A percentile compares a stretch with the other conserved stretches of the same genome.
These are phyloP conservation scores for Siniperca chuatsi DNA, from an alignment of 2,113 vertebrate genomes.

Conservation along the genomic window DNA sequence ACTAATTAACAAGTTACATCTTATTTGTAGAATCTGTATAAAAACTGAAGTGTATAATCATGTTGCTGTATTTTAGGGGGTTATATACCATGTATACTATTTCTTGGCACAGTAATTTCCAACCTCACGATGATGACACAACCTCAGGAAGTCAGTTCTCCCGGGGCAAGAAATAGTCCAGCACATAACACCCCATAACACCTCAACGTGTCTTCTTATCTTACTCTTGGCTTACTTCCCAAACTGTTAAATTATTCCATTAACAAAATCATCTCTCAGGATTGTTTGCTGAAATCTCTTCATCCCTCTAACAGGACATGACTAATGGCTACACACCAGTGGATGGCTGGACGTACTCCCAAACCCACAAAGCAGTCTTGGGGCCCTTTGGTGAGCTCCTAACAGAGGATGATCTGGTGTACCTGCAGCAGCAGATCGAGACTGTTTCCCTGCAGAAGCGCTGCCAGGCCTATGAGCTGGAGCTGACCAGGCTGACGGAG, in stretches of 20 bases:
- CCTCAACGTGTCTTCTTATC: background rate
- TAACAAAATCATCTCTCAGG: background rate
- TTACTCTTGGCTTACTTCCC: background rate
- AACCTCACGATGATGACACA: background rate
- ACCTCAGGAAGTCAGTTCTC: background rate
- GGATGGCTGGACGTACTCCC: slow-evolving; percentile 89
- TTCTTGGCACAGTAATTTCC: background rate
- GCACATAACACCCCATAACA: background rate
- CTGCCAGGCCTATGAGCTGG: slow-evolving; percentile 88
- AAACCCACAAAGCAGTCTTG: slow-evolving; percentile 88
- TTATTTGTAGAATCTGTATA: too few relatives aligned
- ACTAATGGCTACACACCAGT: slow-evolving; percentile 49
- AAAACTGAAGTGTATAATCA: background rate
- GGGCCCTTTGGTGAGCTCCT: slow-evolving; percentile 95
- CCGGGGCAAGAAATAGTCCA: too few relatives aligned
- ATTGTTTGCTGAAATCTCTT: slow-evolving; percentile 1
- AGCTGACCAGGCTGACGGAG: slow-evolving; percentile 87
- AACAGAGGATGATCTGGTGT: slow-evolving; percentile 89
- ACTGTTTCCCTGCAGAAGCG: slow-evolving; percentile 87
- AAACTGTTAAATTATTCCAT: background rate
- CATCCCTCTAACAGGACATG: slow-evolving; percentile 60
- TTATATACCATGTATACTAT: background rate
- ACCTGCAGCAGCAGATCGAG: slow-evolving; percentile 90
- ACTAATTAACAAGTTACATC: background rate
- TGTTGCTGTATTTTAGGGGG: too few relatives aligned